Evolutionary conservation across 2,888 invertebrate species (phyloP).

Genomic region (Ochropleura plecta): DNA sequence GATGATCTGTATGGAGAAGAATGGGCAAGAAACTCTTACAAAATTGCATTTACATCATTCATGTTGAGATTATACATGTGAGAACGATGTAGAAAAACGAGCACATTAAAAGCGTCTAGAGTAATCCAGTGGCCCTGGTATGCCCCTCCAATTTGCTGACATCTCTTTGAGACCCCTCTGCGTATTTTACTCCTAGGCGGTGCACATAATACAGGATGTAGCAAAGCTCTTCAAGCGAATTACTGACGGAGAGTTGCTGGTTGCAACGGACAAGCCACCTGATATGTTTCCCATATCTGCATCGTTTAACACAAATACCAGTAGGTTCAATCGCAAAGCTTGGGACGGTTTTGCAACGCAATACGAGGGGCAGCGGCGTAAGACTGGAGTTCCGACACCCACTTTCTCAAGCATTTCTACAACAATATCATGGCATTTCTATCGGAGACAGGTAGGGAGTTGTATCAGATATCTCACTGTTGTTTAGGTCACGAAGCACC

Average conservation of each 20-base stretch:
- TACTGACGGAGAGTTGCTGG: background rate
- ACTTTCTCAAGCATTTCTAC: background rate
- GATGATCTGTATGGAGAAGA: too few species aligned
- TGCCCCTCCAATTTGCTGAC: too few species aligned
- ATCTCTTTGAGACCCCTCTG: too few species aligned
- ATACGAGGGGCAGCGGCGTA: background rate
- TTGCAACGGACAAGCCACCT: background rate
- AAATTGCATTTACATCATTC: too few species aligned
- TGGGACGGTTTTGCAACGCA: background rate
- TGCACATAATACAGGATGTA: too few species aligned
- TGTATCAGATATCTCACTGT: background rate
- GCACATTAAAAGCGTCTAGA: too few species aligned
- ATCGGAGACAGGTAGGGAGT: background rate
- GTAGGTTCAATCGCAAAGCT: background rate
- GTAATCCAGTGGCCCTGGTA: too few species aligned
- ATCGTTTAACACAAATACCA: background rate
- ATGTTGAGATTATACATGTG: too few species aligned
- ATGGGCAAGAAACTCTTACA: too few species aligned
- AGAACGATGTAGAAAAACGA: too few species aligned
- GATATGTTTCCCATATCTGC: background rate
- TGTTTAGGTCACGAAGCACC: background rate
- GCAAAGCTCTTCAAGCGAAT: too few species aligned
- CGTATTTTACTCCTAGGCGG: too few species aligned
- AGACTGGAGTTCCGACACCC: constrained; percentile 1
- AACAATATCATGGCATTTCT: constrained; percentile 14